Percentiles rank a stretch among this genome's conserved stretches.
Conservation (phyloP, 2,888 invertebrate species). For the Plagodis pulveraria region DNA sequence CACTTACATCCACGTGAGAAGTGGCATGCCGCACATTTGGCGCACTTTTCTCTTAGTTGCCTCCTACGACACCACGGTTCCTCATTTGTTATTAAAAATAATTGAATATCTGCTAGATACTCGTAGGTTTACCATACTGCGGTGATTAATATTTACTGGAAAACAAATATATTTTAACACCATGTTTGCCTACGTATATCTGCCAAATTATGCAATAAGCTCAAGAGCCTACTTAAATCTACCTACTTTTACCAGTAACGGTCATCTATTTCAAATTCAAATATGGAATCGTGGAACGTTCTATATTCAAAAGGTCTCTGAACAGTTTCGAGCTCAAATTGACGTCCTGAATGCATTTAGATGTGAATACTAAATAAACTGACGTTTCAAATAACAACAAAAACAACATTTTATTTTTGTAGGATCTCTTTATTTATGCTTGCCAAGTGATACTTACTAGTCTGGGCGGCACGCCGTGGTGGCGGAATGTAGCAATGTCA, state of each 20-base stretch:
- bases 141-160: neutral
- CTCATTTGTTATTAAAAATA: too few species aligned
- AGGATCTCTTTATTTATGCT: neutral
- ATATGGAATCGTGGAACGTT: slow-evolving; percentile 56
- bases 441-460: neutral
- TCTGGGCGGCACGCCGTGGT: too few species aligned
- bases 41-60: too few species aligned
- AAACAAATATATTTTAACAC: too few species aligned
- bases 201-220: slow-evolving; percentile 1
- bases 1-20: too few species aligned
- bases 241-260: slow-evolving; percentile 47
- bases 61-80: too few species aligned
- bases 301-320: slow-evolving; percentile 56
- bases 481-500: too few species aligned
- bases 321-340: slow-evolving; percentile 37
- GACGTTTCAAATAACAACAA: slow-evolving; percentile 12
- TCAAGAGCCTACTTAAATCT: slow-evolving; percentile 1
- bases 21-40: too few species aligned
- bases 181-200: neutral
- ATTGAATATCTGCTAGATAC: neutral
- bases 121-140: neutral
- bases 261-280: slow-evolving; percentile 56
- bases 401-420: slow-evolving; percentile 6
- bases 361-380: neutral
- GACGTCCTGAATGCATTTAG: slow-evolving; percentile 49